Base-by-base conservation (phyloP, 1,140 invertebrate species). In the Philopotamus ludificatus region DNA sequence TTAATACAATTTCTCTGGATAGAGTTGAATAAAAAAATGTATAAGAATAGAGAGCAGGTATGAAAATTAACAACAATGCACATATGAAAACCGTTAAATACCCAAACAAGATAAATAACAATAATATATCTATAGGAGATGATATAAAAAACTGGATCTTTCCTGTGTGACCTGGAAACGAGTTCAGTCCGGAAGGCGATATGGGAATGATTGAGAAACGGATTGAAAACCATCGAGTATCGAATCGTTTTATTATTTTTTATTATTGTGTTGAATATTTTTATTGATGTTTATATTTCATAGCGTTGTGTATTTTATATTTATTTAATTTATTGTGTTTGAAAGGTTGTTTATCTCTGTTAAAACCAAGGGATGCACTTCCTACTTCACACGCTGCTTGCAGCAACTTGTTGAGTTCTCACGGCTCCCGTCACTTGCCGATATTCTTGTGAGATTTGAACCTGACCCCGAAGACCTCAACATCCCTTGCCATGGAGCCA, bases 351-450 rank as follows among this genome's bases (percentile, higher is more conserved):
- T 34, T 4, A 34, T n/a, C 28, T 34, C 12, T 34, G 28, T 4
- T 7, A 34, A 34, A 34, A 34, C 4, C 23, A 62, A 57, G 59
- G 65, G 65, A 66, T 66, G 63, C 63, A 66, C 63, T 69, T 69
- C 67, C 67, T 65, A 58, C 63, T 69, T 69, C 67, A 63, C 67
- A 68, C 67, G 66, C 25, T 68, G 66, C 25, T 68, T 68, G 45
- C 55, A 68, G 61, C 50, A 42, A 61, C 63, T 51, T 57, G 41
- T 25, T 51, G 28, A 9, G 42, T 69, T 69, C 67, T 59, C 67
- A 69, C 67, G 67, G 28, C 28, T 54, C 54, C 66, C 26, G 15
- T 61, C 63, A 69, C 63, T 69, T 69, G 67, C 63, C 63, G 55
- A 18, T 55, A 15, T 21, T 34, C 57, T 22, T 21, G n/a, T 8